These are phyloP conservation scores for Microcebus griseorufus DNA, from an alignment of 2,113 vertebrate species.

Conservation along the genomic window DNA sequence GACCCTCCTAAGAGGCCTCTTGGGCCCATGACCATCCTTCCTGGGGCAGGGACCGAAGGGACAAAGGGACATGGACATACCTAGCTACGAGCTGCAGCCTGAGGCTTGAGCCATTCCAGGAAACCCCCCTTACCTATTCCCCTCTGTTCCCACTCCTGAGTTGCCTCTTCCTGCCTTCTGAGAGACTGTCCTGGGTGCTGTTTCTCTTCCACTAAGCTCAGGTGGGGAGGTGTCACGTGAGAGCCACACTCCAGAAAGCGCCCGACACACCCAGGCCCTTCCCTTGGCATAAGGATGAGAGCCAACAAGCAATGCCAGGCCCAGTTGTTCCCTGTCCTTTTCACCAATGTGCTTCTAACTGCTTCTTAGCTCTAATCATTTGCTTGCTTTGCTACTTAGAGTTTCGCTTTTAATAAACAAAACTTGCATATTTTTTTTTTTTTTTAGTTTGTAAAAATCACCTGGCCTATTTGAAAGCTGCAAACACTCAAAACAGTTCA, in stretches of 20 bases:
- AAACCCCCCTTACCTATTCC: not conserved
- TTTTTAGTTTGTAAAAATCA: slow-evolving; percentile 51
- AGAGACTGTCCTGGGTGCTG: not conserved
- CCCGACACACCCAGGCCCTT: not conserved
- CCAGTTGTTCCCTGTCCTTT: not conserved
- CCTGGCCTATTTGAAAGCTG: slow-evolving; percentile 66
- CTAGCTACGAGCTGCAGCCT: not conserved
- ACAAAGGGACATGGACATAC: not conserved
- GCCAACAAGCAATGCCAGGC: not conserved
- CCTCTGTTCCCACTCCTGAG: not conserved
- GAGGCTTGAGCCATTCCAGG: not conserved
- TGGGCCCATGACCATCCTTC: fast-evolving
- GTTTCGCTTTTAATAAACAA: slow-evolving; percentile 31
- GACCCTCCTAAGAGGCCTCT: not conserved
- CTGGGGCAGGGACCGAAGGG: not conserved
- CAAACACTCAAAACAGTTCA: slow-evolving; percentile 42
- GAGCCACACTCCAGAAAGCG: not conserved
- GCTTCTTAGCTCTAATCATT: not conserved
- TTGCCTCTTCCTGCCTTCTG: not conserved
- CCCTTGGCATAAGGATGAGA: not conserved
- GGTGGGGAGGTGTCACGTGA: not conserved
- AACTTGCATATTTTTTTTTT: not conserved
- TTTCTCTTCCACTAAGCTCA: not conserved
- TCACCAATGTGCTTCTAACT: not conserved
- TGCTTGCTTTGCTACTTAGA: slow-evolving; percentile 29